Conservation (phyloP, 1,140 invertebrate species). For the Dendroctonus valens region DNA sequence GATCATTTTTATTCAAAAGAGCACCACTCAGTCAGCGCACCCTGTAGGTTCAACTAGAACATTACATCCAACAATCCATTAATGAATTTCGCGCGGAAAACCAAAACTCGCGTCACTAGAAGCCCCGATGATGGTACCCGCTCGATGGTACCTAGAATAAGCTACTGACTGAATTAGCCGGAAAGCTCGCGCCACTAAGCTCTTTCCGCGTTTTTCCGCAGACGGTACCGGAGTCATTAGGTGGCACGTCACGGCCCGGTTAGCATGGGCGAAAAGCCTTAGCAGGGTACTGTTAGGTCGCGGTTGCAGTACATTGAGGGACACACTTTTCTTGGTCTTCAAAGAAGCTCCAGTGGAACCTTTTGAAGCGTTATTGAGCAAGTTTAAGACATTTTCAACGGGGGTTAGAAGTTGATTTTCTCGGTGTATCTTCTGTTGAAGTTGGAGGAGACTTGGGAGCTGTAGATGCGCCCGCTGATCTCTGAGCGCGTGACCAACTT, state of each 20-base stretch:
- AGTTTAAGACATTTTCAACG: no score
- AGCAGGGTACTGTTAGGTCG: constrained; percentile 28
- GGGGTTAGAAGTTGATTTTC: no score
- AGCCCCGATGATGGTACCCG: constrained; percentile 16
- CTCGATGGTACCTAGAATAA: constrained; percentile 4
- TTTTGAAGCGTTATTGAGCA: no score
- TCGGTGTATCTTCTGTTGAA: constrained; percentile 40
- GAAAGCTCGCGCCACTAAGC: constrained; percentile 13
- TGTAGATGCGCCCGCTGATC: constrained; percentile 43
- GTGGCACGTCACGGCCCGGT: constrained; percentile 30
- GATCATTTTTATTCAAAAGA: no score
- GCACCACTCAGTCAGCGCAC: no score
- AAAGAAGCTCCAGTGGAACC: no score
- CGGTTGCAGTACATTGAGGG: constrained; percentile 4
- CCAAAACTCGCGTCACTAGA: no score
- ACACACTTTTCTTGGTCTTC: background rate
- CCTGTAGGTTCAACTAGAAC: no score
- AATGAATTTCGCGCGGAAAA: no score
- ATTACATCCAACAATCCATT: no score
- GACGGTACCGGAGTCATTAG: constrained; percentile 18
- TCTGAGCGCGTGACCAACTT: constrained; percentile 43
- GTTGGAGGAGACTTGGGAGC: constrained; percentile 41
- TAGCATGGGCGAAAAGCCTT: constrained; percentile 26
- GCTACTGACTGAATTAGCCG: constrained; percentile 26
- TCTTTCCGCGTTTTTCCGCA: constrained; percentile 33